Evolutionary conservation across 23 tunicate genomes (phyloP), one percentile per base, ranked within the genome.

Genomic region (Ascidia mentula): DNA sequence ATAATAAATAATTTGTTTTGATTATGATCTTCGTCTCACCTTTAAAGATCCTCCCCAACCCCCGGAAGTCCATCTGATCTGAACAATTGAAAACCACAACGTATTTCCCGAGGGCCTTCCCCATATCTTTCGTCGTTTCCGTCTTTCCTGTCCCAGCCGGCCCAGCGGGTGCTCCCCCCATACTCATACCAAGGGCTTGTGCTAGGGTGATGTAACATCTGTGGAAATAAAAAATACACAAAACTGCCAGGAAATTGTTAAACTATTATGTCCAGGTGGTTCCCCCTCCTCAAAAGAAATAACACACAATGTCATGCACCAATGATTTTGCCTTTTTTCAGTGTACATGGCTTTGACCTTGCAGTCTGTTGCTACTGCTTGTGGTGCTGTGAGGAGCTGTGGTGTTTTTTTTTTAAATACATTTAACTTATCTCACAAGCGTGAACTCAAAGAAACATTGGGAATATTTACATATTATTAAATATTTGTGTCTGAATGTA

Each of bases 121-220:
- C 98, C 98, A 93, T 93, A 70, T 93, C 98, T 46, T 93, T 93
- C 32, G 93, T 93, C 1, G 98, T 93, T 77, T 93, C 98, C 6
- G 98, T 93, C 65, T 93, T 93, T 12, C 98, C 98, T 5, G 98
- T 93, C 12, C 98, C 98, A 59, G 98, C 98, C 18, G 98, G 98
- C 18, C 98, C 98, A 61, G 98, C 98, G 37, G 98, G 98, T 9
- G 98, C 92, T 37, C 98, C 98, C 13, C 98, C 98, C 98, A 93
- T 93, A 35, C 89, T 93, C 98, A 93, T 93, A 40, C 93, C 92
- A 22, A 93, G 79, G 2, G 98, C 98, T 81, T 93, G 98, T 28
- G 98, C 98, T 33, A 93, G 83, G 0, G 98, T 93, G 80, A 93
- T 93, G 84, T 93, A 93, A 59, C 98, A 93, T 53, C 98, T 93